Percentiles rank a stretch among this genome's conserved stretches.
Evolutionary conservation across 2,888 invertebrate genomes (phyloP).

Genomic region (Neuroscelio doddi): DNA sequence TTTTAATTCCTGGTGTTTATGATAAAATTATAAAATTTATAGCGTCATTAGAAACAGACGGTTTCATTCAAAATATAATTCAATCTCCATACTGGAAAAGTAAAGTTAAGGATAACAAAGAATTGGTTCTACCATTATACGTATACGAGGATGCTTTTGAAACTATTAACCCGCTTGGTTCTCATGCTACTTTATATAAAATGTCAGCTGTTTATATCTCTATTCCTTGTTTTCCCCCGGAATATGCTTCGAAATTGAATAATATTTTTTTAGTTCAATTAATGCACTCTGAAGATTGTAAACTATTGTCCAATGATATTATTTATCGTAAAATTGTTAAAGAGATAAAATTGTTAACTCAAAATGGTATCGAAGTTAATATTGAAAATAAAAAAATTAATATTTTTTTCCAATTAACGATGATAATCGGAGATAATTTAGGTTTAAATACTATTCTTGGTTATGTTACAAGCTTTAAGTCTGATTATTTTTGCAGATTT

Average conservation of each 20-base stretch:
- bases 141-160: conserved; percentile 14
- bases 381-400: conserved; percentile 1
- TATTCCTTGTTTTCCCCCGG: conserved; percentile 13
- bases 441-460: conserved; percentile 19
- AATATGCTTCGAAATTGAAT: conserved; percentile 14
- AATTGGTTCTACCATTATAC: conserved; percentile 4
- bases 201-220: conserved; percentile 11
- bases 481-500: conserved; percentile 15
- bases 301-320: conserved; percentile 10
- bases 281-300: conserved; percentile 16
- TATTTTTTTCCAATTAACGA: conserved; percentile 7
- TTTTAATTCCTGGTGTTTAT: conserved; percentile 10
- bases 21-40: conserved; percentile 7
- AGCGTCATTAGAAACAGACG: not conserved
- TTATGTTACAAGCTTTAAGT: conserved; percentile 3
- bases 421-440: conserved; percentile 15
- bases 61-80: conserved; percentile 10
- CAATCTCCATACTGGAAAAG: conserved; percentile 16
- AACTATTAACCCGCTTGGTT: conserved; percentile 16
- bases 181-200: conserved; percentile 16
- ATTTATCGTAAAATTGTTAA: conserved; percentile 13
- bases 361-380: conserved; percentile 3
- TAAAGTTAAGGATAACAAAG: conserved; percentile 2
- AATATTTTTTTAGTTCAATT: conserved; percentile 15
- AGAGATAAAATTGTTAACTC: conserved; percentile 9